Evolutionary conservation across 64 coral and sea anemone genomes (phyloP).

Genomic region (Hydrozoanthus tunicans): DNA sequence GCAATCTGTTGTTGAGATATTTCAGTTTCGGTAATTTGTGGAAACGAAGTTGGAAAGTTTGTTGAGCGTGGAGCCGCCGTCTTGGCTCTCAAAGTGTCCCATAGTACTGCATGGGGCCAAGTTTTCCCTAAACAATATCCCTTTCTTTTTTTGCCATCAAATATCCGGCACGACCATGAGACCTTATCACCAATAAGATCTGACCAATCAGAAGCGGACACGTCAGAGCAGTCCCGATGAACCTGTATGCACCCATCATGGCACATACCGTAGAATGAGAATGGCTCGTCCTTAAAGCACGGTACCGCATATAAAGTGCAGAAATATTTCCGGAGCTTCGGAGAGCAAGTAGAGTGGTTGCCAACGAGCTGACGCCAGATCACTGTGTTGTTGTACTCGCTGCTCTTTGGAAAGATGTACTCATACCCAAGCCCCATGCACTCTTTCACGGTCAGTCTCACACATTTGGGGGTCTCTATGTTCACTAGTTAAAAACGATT

Average conservation of each 20-base stretch:
- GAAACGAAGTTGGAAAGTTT: background rate
- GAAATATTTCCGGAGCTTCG: slow-evolving; percentile 24
- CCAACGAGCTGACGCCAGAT: slow-evolving; percentile 7
- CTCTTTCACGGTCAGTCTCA: background rate
- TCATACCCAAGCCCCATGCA: slow-evolving; percentile 36
- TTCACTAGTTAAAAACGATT: background rate
- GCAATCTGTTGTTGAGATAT: too few species aligned
- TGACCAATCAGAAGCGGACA: slow-evolving; percentile 21
- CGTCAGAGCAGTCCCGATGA: slow-evolving; percentile 7
- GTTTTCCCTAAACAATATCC: slow-evolving; percentile 26
- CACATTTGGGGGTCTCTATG: background rate
- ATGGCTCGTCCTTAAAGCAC: slow-evolving; percentile 21
- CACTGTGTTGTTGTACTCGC: background rate
- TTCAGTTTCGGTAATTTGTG: background rate
- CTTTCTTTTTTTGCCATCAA: background rate
- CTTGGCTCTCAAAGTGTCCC: background rate
- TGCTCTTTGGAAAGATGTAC: background rate
- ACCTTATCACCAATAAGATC: slow-evolving; percentile 20
- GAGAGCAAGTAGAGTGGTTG: slow-evolving; percentile 15
- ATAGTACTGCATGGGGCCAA: slow-evolving; percentile 17
- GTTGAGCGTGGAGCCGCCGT: background rate
- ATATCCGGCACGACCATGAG: slow-evolving; percentile 26
- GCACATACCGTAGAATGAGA: slow-evolving; percentile 13
- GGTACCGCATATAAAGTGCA: background rate
- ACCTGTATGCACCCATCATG: background rate